phyloP scores from a whole-genome alignment of 2,888 invertebrate genomes.

The Latheticus oryzae region DNA sequence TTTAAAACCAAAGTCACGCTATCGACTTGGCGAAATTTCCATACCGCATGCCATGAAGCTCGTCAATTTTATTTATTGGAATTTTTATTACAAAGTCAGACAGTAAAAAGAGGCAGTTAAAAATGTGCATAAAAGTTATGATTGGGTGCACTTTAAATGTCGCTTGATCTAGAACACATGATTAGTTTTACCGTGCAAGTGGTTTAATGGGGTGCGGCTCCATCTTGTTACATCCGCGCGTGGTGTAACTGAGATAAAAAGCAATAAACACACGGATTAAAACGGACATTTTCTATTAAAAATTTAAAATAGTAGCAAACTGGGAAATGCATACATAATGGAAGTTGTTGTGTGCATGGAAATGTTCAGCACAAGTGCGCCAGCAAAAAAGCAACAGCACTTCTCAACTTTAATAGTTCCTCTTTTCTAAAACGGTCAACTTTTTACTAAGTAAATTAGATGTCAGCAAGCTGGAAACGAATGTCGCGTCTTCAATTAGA shows the following conservation, averaged over 20 bases:
- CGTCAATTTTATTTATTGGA: slow-evolving; percentile 35
- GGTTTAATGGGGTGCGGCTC: slow-evolving; percentile 22
- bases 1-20: slow-evolving; percentile 35
- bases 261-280: slow-evolving; percentile 61
- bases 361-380: slow-evolving; percentile 22
- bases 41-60: slow-evolving; percentile 30
- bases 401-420: slow-evolving; percentile 3
- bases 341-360: slow-evolving; percentile 36
- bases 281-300: slow-evolving; percentile 64
- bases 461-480: background rate
- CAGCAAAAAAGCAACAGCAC: slow-evolving; percentile 10
- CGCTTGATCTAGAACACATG: slow-evolving; percentile 12
- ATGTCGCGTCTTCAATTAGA: slow-evolving; percentile 11
- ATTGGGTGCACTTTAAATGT: slow-evolving; percentile 24
- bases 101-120: slow-evolving; percentile 25
- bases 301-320: slow-evolving; percentile 63
- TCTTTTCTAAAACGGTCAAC: background rate
- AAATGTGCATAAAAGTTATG: slow-evolving; percentile 31
- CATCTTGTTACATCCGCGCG: slow-evolving; percentile 23
- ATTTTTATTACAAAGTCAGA: slow-evolving; percentile 29
- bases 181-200: slow-evolving; percentile 17
- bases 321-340: slow-evolving; percentile 64
- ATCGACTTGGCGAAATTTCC: slow-evolving; percentile 30
- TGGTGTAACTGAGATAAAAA: slow-evolving; percentile 41
- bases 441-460: slow-evolving; percentile 4